Evolutionary conservation across 2,797 vertebrate species (phyloP).

Genomic region (Neopelma chrysocephalum): DNA sequence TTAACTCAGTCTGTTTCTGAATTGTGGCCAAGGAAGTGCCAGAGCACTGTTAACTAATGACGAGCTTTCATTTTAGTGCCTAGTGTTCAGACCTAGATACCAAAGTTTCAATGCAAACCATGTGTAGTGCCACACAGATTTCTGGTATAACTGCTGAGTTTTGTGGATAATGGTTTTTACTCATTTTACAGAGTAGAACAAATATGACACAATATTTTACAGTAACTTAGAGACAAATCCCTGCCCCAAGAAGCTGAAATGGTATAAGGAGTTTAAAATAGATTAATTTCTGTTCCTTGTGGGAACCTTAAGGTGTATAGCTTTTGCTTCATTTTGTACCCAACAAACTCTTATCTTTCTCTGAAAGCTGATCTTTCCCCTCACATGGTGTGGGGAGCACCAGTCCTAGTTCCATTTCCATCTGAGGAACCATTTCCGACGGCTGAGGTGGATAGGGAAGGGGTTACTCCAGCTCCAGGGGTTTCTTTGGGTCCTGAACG

Average conservation of each 20-base stretch:
- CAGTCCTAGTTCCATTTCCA: too few species aligned
- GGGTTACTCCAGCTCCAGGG: too few species aligned
- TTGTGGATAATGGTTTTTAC: not conserved
- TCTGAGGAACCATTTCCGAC: too few species aligned
- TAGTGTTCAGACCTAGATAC: not conserved
- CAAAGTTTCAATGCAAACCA: not conserved
- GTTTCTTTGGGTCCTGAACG: too few species aligned
- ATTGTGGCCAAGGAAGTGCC: not conserved
- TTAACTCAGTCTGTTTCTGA: not conserved
- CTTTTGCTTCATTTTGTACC: not conserved
- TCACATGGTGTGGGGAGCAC: too few species aligned
- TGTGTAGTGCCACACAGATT: not conserved
- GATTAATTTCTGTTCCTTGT: not conserved
- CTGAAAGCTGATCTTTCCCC: too few species aligned
- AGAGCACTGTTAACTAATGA: not conserved
- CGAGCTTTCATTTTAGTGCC: not conserved
- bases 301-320: not conserved
- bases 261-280: not conserved
- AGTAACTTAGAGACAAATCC: constrained; percentile 1
- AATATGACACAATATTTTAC: not conserved
- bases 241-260: not conserved
- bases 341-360: not conserved
- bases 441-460: too few species aligned
- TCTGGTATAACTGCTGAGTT: not conserved
- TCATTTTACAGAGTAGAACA: not conserved